These are phyloP conservation scores for Oncorhynchus nerka DNA, from an alignment of 2,113 vertebrate species.

Conservation along the genomic window DNA sequence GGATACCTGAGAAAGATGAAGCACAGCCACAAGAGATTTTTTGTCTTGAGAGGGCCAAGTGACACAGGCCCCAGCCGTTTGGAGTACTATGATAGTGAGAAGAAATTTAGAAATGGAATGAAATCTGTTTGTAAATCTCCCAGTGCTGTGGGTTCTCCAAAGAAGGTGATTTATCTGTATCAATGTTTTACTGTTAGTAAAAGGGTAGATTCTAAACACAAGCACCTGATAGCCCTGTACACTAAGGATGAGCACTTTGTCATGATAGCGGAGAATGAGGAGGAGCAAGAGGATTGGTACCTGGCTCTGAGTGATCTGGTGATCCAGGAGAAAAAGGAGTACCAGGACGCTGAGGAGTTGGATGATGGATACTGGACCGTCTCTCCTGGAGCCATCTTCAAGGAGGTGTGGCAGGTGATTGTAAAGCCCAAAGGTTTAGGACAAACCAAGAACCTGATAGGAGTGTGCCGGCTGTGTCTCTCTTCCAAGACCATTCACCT, in stretches of 20 bases:
- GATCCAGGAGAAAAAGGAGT: constrained; percentile 80
- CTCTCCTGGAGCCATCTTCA: constrained; percentile 74
- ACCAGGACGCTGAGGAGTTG: constrained; percentile 66
- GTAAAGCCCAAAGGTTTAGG: too few relatives aligned
- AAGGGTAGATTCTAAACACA: constrained; percentile 95
- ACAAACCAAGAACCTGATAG: constrained; percentile 84
- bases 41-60: too few relatives aligned
- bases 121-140: constrained; percentile 53
- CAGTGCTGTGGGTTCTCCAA: constrained; percentile 81
- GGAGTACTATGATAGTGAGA: constrained; percentile 74
- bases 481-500: constrained; percentile 69
- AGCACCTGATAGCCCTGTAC: constrained; percentile 97
- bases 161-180: constrained; percentile 88
- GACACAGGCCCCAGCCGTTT: constrained; percentile 61
- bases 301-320: constrained; percentile 84
- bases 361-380: constrained; percentile 85
- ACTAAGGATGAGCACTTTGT: constrained; percentile 98
- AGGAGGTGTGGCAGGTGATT: too few relatives aligned
- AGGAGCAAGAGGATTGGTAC: constrained; percentile 95
- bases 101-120: too few relatives aligned
- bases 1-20: too few relatives aligned
- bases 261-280: constrained; percentile 91
- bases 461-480: constrained; percentile 92
- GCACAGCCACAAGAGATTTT: too few relatives aligned
- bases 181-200: constrained; percentile 95